Evolutionary conservation across 2,113 vertebrate genomes (phyloP).

Genomic region (Phalacrocorax pelagicus): DNA sequence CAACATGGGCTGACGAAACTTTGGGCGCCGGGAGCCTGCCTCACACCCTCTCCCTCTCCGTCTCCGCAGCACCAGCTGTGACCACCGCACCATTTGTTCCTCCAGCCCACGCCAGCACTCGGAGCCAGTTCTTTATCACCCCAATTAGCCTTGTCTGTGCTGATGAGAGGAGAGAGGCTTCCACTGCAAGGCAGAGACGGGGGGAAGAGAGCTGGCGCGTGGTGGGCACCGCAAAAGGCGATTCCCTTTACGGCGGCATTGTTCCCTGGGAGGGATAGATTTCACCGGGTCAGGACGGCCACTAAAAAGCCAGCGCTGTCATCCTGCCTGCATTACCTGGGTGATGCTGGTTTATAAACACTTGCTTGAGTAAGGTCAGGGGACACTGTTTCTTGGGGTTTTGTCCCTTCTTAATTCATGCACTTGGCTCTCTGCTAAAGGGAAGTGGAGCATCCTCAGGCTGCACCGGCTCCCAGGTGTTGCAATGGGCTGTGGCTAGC

Average conservation of each 20-base stretch:
- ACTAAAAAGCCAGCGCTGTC: not conserved
- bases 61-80: constrained; percentile 49
- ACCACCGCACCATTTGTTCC: constrained; percentile 45
- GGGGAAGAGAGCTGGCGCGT: not conserved
- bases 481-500: not conserved
- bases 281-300: not conserved
- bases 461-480: not conserved
- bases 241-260: not conserved
- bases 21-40: constrained; percentile 14
- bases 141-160: constrained; percentile 60
- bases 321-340: not conserved
- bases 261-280: not conserved
- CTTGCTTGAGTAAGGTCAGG: not conserved
- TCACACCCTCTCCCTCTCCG: constrained; percentile 32
- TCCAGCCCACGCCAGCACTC: constrained; percentile 21
- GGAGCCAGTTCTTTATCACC: constrained; percentile 51
- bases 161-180: constrained; percentile 62
- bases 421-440: not conserved
- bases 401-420: not conserved
- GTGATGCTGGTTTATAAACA: not conserved
- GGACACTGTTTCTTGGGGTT: accelerated
- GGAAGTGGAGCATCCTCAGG: not conserved
- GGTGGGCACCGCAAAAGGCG: not conserved
- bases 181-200: not conserved
- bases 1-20: not conserved